Base-by-base conservation (phyloP, 1,140 invertebrate species). In the Dufourea novaeangliae region DNA sequence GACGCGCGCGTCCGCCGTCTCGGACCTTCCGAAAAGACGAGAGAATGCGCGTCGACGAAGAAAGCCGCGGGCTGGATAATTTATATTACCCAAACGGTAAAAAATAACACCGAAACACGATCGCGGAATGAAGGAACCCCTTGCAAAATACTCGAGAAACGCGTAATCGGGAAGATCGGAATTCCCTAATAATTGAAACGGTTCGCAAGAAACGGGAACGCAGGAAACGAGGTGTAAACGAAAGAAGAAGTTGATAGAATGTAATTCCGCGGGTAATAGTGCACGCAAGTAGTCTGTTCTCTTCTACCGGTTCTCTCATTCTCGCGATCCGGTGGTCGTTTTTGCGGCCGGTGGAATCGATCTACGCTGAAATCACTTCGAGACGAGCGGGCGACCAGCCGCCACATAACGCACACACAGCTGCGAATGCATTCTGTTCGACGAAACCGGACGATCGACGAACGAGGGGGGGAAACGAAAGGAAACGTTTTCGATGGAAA, bases 161-260 rank as follows among this genome's bases (percentile, higher is more conserved):
- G 46, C 12, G 25, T n/a, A 1, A 34, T 22, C 20, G n/a, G 3
- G 34, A 17, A n/a, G 34, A n/a, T 64, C 32, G 44, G 41, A 8
- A 71, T 71, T 71, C 56, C 14, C 56, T 46, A 22, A 64, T 64
- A 54, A 54, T 73, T 32, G 32, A 54, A 64, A 39, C n/a, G 44
- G 34, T 10, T 1, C 2, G 34, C 59, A 73, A 64, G 70, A 63
- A 72, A 72, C 14, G 32, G 10, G 39, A 37, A 17, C n/a, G 41
- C 39, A 37, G 57, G 57, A 72, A 72, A 63, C 70, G 39, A 72
- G 69, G 57, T 62, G 69, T 71, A 62, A 71, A 71, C 57, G 57
- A 32, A 72, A 62, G 29, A 71, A 67, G 34, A 70, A 46, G 20
- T 41, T 6, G 46, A 56, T 74, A 50, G 50, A 74, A 56, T 17